These are phyloP conservation scores for Phocides pigmalion DNA, from an alignment of 1,140 invertebrate genomes.

Conservation along the genomic window DNA sequence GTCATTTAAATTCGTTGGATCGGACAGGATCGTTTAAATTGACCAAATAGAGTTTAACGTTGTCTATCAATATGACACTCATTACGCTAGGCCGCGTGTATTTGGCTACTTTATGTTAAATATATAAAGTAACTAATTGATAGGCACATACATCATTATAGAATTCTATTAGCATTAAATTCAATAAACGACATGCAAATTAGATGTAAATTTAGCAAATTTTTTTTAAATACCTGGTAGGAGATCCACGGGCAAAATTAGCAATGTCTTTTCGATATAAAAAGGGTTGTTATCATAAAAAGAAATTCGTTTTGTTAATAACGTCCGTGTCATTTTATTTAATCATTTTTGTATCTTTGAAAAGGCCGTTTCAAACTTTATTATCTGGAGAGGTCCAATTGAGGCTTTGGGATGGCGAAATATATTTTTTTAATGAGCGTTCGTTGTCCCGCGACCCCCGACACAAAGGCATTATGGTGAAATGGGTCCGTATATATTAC, in stretches of 20 bases:
- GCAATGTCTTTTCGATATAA: background rate
- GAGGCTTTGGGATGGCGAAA: slow-evolving; percentile 21
- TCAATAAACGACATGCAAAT: no score
- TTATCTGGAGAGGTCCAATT: slow-evolving; percentile 26
- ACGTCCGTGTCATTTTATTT: background rate
- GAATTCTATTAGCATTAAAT: no score
- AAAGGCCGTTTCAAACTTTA: slow-evolving; percentile 20
- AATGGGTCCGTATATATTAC: slow-evolving; percentile 13
- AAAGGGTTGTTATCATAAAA: background rate
- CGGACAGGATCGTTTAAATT: no score
- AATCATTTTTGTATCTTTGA: slow-evolving; percentile 23
- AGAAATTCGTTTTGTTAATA: slow-evolving; percentile 2
- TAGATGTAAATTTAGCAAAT: no score
- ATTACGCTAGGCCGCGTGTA: no score
- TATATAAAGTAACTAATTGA: no score
- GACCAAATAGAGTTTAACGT: no score
- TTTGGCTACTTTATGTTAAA: no score
- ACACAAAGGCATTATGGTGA: slow-evolving; percentile 24
- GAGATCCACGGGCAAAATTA: background rate
- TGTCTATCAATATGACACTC: no score
- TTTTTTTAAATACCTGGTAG: no score
- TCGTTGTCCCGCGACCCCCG: slow-evolving; percentile 9
- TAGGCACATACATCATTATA: no score
- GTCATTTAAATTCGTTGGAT: no score
- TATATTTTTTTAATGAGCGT: slow-evolving; percentile 29